Evolutionary conservation across 2,797 vertebrate species (phyloP).

Genomic region (Enteromius trimaculatus): DNA sequence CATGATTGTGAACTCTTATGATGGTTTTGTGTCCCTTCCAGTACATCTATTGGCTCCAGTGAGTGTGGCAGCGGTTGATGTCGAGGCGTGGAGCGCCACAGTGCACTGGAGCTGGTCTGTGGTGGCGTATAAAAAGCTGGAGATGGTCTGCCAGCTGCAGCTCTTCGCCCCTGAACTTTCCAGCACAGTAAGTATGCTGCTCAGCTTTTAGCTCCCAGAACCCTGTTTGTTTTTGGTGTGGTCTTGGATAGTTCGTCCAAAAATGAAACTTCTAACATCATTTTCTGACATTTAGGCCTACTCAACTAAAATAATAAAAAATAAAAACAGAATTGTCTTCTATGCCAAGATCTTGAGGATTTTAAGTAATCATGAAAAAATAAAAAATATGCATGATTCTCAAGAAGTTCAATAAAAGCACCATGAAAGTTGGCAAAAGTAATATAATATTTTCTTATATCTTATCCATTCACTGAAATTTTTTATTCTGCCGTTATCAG

Average conservation of each 20-base stretch:
- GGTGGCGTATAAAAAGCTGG: constrained; percentile 62
- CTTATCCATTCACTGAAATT: not conserved
- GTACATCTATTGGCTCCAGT: constrained; percentile 72
- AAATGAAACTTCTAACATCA: not conserved
- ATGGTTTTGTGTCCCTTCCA: constrained; percentile 51
- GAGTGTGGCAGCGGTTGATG: not conserved
- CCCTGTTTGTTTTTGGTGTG: not conserved
- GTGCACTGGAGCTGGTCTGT: constrained; percentile 73
- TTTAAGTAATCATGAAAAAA: not conserved
- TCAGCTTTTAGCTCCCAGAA: constrained; percentile 9
- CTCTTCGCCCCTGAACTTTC: constrained; percentile 48
- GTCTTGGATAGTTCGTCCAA: not conserved
- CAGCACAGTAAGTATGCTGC: constrained; percentile 65
- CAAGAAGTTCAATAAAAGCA: not conserved
- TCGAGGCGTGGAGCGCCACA: constrained; percentile 69
- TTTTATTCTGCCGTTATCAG: too few relatives aligned
- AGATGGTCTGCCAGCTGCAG: constrained; percentile 74
- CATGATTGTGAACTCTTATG: not conserved
- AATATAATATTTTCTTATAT: not conserved
- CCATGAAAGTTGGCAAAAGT: not conserved
- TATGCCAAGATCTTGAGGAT: not conserved
- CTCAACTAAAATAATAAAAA: not conserved
- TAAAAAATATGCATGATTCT: not conserved
- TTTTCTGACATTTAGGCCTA: not conserved
- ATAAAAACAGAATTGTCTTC: not conserved